A percentile compares a stretch with the other conserved stretches of the same genome.
These are phyloP conservation scores for Hemichromis elongatus DNA, from an alignment of 2,113 vertebrate species.

Conservation along the genomic window DNA sequence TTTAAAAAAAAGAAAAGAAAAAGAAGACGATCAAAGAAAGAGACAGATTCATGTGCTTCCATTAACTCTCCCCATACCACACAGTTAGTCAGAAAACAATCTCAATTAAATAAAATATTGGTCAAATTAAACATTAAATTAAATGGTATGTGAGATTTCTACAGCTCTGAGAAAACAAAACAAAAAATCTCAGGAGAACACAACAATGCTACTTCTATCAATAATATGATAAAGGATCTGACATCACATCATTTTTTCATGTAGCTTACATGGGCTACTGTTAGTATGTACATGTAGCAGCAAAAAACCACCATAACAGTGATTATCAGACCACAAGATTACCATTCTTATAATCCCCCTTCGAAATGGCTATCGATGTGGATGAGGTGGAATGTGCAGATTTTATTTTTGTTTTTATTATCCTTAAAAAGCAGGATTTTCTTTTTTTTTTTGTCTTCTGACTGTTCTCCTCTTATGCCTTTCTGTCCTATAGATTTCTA, in stretches of 20 bases:
- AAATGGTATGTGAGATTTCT: constrained; percentile 25
- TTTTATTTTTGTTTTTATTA: constrained; percentile 18
- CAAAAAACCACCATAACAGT: constrained; percentile 49
- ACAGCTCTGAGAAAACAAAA: constrained; percentile 13
- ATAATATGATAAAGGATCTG: constrained; percentile 49
- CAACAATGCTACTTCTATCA: constrained; percentile 47
- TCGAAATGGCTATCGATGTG: constrained; percentile 37
- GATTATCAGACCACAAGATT: constrained; percentile 44
- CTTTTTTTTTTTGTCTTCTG: background rate
- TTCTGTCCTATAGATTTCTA: background rate
- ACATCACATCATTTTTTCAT: constrained; percentile 44
- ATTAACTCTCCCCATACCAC: background rate
- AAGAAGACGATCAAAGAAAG: background rate
- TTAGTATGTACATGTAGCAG: constrained; percentile 68
- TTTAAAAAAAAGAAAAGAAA: background rate
- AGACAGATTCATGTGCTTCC: constrained; percentile 13
- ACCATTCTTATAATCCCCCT: constrained; percentile 16
- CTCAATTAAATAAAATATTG: background rate
- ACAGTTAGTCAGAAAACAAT: constrained; percentile 16
- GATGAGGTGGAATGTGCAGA: constrained; percentile 64
- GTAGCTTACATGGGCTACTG: constrained; percentile 42
- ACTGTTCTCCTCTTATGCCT: background rate
- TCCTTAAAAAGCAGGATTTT: constrained; percentile 25
- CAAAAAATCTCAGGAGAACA: constrained; percentile 20
- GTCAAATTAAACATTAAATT: background rate